Base-by-base conservation (phyloP, 30 jellyfish, hydroid and myxozoan species). In the Cassiopea xamachana region DNA sequence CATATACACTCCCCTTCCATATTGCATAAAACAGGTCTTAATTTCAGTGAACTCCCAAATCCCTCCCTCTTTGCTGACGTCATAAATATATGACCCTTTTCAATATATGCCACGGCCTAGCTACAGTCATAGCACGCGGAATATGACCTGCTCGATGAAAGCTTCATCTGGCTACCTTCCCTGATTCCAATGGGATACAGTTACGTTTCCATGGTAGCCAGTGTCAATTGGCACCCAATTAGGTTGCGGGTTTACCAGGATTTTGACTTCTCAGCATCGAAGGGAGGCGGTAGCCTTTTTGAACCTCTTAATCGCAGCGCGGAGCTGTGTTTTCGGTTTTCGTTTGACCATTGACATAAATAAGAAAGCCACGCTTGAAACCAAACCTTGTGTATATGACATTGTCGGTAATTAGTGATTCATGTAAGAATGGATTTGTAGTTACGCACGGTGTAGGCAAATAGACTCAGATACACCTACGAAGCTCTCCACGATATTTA, bases 281-380 rank as follows among this genome's bases (percentile, higher is more conserved):
- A 84, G 82, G 59, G 92, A 84, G 92, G 92, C 92, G 92, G 92
- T 60, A 73, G 70, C 73, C 47, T 55, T 43, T 79, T 79, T 77
- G 55, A 84, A 72, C 73, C 72, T 51, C 60, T 27, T 83, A 50
- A 59, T 84, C 92, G 76, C 92, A 84, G 92, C 72, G 92, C 82
- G 92, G 92, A 71, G 75, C 60, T 73, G 46, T 84, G n/a, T 71
- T 84, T 84, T 83, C 86, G 92, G 60, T 84, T 84, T 55, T 59
- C 39, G 62, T 61, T 67, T 60, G 74, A 69, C 91, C 83, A 83
- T 39, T 17, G 77, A 51, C 46, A 69, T 83, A 70, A 83, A 83
- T 83, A 83, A 62, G 68, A 83, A 83, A 83, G 91, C 91, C 84
- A 83, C 91, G 76, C 69, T 46, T 51, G 58, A 70, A 70, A 70